phyloP scores from a whole-genome alignment of 1,140 invertebrate species.

The Drosophila auraria region DNA sequence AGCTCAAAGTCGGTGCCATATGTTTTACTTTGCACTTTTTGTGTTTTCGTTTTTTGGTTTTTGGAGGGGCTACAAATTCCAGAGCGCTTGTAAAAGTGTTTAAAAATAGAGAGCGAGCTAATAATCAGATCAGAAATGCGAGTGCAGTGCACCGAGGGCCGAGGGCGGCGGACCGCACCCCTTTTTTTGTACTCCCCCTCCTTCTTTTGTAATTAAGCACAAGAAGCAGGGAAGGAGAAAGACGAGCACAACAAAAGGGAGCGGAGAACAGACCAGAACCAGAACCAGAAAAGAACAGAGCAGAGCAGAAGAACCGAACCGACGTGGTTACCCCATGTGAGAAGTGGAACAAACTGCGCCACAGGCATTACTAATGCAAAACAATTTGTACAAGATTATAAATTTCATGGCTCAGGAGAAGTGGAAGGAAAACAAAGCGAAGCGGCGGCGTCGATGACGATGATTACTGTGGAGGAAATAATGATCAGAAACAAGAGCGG shows the following conservation, averaged over 20 bases:
- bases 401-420: slow-evolving; percentile 69
- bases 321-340: slow-evolving; percentile 34
- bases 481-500: slow-evolving; percentile 47
- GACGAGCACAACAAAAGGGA: slow-evolving; percentile 18
- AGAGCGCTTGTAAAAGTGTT: slow-evolving; percentile 69
- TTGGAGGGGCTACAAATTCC: slow-evolving; percentile 50
- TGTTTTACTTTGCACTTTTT: slow-evolving; percentile 28
- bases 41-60: background rate
- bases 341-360: slow-evolving; percentile 67
- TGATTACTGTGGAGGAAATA: slow-evolving; percentile 33
- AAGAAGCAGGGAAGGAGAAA: slow-evolving; percentile 4
- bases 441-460: slow-evolving; percentile 36
- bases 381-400: slow-evolving; percentile 74
- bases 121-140: slow-evolving; percentile 66
- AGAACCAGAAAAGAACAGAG: slow-evolving; percentile 6
- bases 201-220: slow-evolving; percentile 51
- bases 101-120: slow-evolving; percentile 71
- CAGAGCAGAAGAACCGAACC: slow-evolving; percentile 27
- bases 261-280: slow-evolving; percentile 8
- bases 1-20: slow-evolving; percentile 32
- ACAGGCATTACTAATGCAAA: slow-evolving; percentile 70
- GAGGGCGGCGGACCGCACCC: slow-evolving; percentile 40
- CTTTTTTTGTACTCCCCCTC: background rate
- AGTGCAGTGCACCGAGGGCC: slow-evolving; percentile 61
- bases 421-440: slow-evolving; percentile 42